Evolutionary conservation across 2,113 vertebrate genomes (phyloP).

Genomic region (Leucoraja erinaceus): DNA sequence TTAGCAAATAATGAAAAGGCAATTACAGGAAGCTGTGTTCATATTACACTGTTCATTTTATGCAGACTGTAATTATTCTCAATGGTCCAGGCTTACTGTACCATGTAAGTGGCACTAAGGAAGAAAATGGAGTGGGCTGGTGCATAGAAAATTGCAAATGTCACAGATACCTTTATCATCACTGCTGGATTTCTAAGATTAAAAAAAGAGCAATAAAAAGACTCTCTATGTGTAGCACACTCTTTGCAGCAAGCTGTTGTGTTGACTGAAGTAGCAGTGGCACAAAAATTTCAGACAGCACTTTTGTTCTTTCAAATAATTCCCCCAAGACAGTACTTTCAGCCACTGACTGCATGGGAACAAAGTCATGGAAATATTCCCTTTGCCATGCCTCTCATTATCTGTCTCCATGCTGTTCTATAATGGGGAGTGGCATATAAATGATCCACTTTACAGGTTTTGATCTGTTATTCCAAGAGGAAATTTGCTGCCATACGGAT

Average conservation of each 20-base stretch:
- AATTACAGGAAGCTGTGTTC: conserved; percentile 97
- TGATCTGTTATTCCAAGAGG: conserved; percentile 75
- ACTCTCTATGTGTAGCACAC: conserved; percentile 64
- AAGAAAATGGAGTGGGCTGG: conserved; percentile 92
- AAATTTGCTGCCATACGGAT: conserved; percentile 62
- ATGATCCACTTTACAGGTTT: conserved; percentile 83
- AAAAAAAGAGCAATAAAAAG: conserved; percentile 56
- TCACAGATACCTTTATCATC: conserved; percentile 91
- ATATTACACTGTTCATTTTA: conserved; percentile 95
- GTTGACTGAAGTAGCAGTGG: conserved; percentile 51
- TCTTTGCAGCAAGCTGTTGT: conserved; percentile 67
- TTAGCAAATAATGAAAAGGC: conserved; percentile 99
- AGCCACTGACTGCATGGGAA: conserved; percentile 61
- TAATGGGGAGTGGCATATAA: conserved; percentile 76
- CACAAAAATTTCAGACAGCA: conserved; percentile 48
- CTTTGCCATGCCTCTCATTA: conserved; percentile 75
- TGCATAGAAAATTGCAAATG: conserved; percentile 99
- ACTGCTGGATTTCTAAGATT: conserved; percentile 71
- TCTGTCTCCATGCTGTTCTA: conserved; percentile 73
- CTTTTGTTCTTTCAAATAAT: conserved; percentile 58
- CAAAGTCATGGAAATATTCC: conserved; percentile 64
- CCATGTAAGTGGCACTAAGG: conserved; percentile 90
- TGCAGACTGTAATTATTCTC: conserved; percentile 95
- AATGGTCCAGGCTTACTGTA: conserved; percentile 95
- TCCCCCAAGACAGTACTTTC: conserved; percentile 62